Conservation (phyloP, 2,888 invertebrate species). For the Polydrusus tereticollis region DNA sequence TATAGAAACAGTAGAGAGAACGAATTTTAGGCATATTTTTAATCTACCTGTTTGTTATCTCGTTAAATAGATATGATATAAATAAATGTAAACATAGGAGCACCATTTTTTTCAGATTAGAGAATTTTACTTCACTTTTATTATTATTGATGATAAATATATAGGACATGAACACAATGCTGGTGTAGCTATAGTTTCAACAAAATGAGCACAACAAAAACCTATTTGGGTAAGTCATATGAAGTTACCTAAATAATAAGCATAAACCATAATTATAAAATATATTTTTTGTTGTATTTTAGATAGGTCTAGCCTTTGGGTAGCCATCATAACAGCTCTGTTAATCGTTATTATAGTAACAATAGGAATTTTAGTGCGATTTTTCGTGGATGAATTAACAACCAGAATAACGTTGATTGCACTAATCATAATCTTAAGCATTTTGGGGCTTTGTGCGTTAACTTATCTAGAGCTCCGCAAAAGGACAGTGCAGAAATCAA, state of each 20-base stretch:
- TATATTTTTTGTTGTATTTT: too few species aligned
- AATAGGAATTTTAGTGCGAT: conserved; percentile 33
- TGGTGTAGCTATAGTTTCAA: background rate
- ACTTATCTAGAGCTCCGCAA: conserved; percentile 43
- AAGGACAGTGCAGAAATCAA: conserved; percentile 21
- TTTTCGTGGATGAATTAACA: conserved; percentile 36
- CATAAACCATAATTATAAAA: too few species aligned
- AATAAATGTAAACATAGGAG: background rate
- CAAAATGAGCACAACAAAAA: conserved; percentile 19
- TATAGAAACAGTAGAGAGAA: background rate
- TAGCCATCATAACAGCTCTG: conserved; percentile 35
- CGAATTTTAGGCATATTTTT: background rate
- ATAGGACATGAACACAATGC: background rate
- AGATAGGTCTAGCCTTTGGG: conserved; percentile 46
- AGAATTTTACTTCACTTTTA: background rate
- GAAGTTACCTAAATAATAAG: too few species aligned
- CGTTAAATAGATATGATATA: background rate
- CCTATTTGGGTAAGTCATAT: conserved; percentile 29
- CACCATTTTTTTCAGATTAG: background rate
- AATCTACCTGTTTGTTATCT: conserved; percentile 16
- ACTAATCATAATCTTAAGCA: conserved; percentile 41
- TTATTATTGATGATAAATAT: background rate
- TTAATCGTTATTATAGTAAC: conserved; percentile 44
- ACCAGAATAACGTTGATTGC: conserved; percentile 39
- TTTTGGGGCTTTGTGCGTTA: conserved; percentile 43